Conservation (phyloP, 2,113 vertebrate species). For the Aphelocoma coerulescens region DNA sequence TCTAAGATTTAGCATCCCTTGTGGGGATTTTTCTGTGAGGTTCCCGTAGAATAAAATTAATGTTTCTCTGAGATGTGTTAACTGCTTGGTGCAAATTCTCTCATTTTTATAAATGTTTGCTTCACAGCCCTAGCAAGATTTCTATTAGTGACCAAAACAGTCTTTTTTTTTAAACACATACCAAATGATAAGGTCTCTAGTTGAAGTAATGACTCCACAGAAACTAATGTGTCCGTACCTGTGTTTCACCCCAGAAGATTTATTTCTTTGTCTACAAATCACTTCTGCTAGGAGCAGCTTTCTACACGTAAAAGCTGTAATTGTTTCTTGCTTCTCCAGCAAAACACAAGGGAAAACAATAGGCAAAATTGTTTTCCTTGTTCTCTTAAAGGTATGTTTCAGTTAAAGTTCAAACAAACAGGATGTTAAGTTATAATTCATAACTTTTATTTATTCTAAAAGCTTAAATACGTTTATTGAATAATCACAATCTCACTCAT, state of each 20-base stretch:
- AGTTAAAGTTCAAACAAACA: background rate
- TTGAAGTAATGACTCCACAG: background rate
- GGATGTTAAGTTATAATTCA: background rate
- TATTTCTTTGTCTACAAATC: constrained; percentile 32
- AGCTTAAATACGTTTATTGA: background rate
- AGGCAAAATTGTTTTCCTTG: background rate
- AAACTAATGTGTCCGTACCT: background rate
- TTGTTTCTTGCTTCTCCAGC: background rate
- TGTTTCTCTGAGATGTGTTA: constrained; percentile 49
- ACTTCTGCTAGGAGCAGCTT: constrained; percentile 1
- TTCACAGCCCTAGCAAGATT: background rate
- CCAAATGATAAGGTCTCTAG: background rate
- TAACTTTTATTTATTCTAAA: background rate
- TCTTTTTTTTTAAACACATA: background rate
- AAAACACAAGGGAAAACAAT: background rate
- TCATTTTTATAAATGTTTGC: constrained; percentile 22
- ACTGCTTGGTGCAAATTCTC: constrained; percentile 47
- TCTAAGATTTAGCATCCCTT: constrained; percentile 8
- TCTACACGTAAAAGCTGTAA: constrained; percentile 23
- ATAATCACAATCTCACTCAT: background rate
- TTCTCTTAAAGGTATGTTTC: background rate
- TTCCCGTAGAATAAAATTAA: constrained; percentile 39
- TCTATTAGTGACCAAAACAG: background rate
- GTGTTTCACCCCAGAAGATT: background rate
- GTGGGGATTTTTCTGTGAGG: background rate